These are phyloP conservation scores for Numida meleagris DNA, from an alignment of 2,113 vertebrate species.

Conservation along the genomic window DNA sequence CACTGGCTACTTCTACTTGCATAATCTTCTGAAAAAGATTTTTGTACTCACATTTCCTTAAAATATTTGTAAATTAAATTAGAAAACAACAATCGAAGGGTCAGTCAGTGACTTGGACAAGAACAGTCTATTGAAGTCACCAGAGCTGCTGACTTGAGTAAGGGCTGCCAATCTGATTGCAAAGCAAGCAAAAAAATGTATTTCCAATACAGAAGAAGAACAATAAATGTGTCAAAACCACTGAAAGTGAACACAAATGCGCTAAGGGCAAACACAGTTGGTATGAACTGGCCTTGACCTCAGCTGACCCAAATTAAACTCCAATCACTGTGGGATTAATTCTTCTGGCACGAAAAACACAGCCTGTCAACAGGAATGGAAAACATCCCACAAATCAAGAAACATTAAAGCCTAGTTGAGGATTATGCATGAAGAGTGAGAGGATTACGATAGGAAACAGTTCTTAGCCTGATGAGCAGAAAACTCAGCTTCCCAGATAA, in stretches of 20 bases:
- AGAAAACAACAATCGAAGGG: neutral
- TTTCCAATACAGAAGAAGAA: constrained; percentile 18
- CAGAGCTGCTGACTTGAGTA: neutral
- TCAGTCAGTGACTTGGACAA: neutral
- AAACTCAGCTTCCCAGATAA: constrained; percentile 37
- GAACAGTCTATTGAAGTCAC: neutral
- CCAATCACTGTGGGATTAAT: constrained; percentile 9
- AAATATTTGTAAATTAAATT: neutral
- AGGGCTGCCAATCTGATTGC: neutral
- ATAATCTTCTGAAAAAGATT: neutral
- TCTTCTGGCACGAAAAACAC: constrained; percentile 18
- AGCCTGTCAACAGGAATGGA: constrained; percentile 46
- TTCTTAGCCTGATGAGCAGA: constrained; percentile 46
- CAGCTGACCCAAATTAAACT: constrained; percentile 30
- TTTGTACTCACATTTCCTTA: constrained; percentile 1
- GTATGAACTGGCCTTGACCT: neutral
- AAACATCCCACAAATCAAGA: constrained; percentile 48
- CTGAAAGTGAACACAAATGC: constrained; percentile 7
- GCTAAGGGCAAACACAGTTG: neutral
- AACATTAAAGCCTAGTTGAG: constrained; percentile 12
- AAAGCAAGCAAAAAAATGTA: neutral
- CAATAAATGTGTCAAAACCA: neutral
- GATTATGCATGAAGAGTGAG: constrained; percentile 41
- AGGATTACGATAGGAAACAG: constrained; percentile 23
- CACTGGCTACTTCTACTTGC: neutral